phyloP scores from a whole-genome alignment of 1,140 invertebrate genomes.

The Aphelenchoides besseyi region DNA sequence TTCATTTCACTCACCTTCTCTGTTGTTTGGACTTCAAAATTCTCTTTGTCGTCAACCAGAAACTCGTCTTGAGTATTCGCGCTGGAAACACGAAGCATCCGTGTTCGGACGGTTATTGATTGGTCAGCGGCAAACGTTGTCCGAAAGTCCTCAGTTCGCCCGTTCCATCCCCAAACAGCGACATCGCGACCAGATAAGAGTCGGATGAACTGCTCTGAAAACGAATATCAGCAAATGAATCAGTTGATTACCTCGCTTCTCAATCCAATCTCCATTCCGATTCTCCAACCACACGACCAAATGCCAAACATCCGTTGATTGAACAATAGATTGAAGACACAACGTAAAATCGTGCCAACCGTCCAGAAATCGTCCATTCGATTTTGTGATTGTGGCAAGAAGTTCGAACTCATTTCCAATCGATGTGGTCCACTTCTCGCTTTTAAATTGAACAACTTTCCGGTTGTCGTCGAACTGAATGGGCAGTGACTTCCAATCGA shows the following conservation, averaged over 20 bases:
- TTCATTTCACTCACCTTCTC: too few species aligned
- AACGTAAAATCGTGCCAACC: not conserved
- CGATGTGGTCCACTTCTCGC: not conserved
- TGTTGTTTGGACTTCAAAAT: too few species aligned
- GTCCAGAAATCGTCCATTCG: not conserved
- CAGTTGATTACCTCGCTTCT: not conserved
- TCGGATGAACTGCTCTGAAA: not conserved
- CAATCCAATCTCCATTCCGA: not conserved
- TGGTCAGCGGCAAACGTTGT: not conserved
- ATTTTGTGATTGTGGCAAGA: not conserved
- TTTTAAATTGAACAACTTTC: not conserved
- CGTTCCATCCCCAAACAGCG: not conserved
- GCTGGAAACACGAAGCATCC: too few species aligned
- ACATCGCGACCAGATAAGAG: not conserved
- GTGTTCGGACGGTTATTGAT: too few species aligned
- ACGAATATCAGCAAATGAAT: not conserved
- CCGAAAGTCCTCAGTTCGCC: not conserved
- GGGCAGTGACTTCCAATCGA: not conserved
- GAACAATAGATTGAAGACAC: not conserved
- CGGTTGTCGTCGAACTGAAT: not conserved
- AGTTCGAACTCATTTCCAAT: not conserved
- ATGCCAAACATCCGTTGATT: not conserved
- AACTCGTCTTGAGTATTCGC: too few species aligned
- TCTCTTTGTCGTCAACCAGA: too few species aligned
- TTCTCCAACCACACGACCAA: not conserved